A percentile compares a stretch with the other conserved stretches of the same genome.
Conservation (phyloP, 2,888 invertebrate genomes). For the Hedychridium roseum region DNA sequence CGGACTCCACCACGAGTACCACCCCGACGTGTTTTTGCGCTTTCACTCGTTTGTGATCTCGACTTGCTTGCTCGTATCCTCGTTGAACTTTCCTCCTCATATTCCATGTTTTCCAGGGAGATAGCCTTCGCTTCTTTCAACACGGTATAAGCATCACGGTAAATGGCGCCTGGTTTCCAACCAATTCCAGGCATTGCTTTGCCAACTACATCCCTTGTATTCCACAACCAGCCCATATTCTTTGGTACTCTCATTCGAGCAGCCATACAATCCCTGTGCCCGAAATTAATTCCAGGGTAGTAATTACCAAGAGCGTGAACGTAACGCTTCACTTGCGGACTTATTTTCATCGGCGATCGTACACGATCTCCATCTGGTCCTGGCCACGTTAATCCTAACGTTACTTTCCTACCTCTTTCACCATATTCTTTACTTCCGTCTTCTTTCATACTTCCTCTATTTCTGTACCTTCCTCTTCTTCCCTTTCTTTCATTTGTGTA, state of each 20-base stretch:
- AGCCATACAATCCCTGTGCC: conserved; percentile 51
- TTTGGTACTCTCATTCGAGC: conserved; percentile 48
- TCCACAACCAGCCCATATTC: conserved; percentile 61
- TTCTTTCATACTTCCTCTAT: not conserved
- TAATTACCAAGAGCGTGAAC: conserved; percentile 51
- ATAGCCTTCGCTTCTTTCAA: conserved; percentile 33
- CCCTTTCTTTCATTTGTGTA: not conserved
- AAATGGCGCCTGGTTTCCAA: conserved; percentile 58
- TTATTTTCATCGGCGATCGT: conserved; percentile 19
- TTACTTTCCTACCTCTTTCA: too few species aligned
- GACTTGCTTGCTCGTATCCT: conserved; percentile 8
- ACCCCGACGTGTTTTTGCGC: too few species aligned
- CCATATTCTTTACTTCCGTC: not conserved
- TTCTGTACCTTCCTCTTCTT: not conserved
- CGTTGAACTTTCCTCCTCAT: conserved; percentile 11
- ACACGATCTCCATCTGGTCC: conserved; percentile 30
- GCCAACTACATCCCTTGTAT: conserved; percentile 29
- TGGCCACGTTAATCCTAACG: too few species aligned
- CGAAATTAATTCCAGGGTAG: conserved; percentile 46
- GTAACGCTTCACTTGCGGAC: conserved; percentile 36
- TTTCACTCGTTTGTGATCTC: not conserved
- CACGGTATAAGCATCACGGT: conserved; percentile 27
- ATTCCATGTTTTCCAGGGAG: not conserved
- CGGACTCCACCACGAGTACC: too few species aligned
- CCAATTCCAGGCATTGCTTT: conserved; percentile 49